phyloP scores from a whole-genome alignment of 2,113 vertebrate species.

The Phoenicopterus ruber region DNA sequence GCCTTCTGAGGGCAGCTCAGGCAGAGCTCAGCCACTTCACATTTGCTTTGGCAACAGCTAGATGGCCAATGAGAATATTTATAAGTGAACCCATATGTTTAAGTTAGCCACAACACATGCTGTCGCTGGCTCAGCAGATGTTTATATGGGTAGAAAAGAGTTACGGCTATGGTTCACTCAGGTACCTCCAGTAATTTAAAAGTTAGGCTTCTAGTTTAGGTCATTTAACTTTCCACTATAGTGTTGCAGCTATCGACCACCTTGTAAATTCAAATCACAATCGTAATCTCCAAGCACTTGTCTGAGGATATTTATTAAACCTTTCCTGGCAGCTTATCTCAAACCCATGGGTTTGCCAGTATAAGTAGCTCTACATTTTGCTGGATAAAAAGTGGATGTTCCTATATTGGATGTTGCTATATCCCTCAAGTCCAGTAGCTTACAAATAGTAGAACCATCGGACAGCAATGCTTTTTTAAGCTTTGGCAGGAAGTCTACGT shows the following conservation, averaged over 20 bases:
- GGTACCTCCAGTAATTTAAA: not conserved
- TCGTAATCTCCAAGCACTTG: not conserved
- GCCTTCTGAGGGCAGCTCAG: not conserved
- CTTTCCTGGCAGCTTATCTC: not conserved
- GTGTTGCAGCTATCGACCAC: not conserved
- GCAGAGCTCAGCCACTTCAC: not conserved
- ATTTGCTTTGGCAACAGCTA: not conserved
- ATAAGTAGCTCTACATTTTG: not conserved
- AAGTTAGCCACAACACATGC: rapidly evolving
- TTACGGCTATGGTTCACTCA: not conserved
- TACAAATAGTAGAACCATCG: not conserved
- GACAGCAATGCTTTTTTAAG: not conserved
- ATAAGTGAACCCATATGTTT: not conserved
- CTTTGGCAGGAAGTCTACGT: not conserved
- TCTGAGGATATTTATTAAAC: not conserved
- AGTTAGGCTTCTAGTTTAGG: not conserved
- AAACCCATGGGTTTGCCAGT: not conserved
- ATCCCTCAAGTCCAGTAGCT: not conserved
- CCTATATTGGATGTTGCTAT: not conserved
- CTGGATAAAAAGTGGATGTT: not conserved
- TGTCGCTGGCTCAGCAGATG: not conserved
- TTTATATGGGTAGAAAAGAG: not conserved
- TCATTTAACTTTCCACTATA: not conserved
- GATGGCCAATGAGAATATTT: not conserved
- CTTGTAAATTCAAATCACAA: not conserved